Percentiles rank a stretch among this genome's conserved stretches.
These are phyloP conservation scores for Actinernus sp. DNA, from an alignment of 92 coral and sea anemone genomes.

Conservation along the genomic window DNA sequence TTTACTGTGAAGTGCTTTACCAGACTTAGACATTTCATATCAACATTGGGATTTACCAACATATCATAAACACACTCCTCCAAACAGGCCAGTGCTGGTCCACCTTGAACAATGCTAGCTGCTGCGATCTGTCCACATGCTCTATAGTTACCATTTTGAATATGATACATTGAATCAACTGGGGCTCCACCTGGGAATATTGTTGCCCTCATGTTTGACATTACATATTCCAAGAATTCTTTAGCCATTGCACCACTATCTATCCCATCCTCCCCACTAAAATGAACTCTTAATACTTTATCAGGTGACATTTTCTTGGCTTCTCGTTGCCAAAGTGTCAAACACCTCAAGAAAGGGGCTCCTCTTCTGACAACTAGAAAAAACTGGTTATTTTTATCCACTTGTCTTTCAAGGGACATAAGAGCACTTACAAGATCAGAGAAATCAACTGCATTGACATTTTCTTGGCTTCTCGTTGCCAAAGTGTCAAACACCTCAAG, in stretches of 20 bases:
- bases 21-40: slow-evolving; percentile 20
- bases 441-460: no score
- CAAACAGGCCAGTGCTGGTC: slow-evolving; percentile 52
- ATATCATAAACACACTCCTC: slow-evolving; percentile 55
- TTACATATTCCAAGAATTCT: slow-evolving; percentile 57
- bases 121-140: slow-evolving; percentile 67
- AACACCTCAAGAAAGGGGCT: no score
- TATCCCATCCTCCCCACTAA: slow-evolving; percentile 68
- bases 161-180: slow-evolving; percentile 46
- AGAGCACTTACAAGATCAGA: no score
- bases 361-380: no score
- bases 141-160: slow-evolving; percentile 65
- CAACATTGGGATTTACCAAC: no score
- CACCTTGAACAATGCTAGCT: slow-evolving; percentile 59
- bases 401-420: no score
- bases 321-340: no score
- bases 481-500: no score
- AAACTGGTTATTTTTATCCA: no score
- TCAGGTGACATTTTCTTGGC: slow-evolving; percentile 36
- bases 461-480: no score
- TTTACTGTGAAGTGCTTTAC: slow-evolving; percentile 33
- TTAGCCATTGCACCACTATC: slow-evolving; percentile 68
- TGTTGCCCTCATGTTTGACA: slow-evolving; percentile 31
- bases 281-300: slow-evolving; percentile 47
- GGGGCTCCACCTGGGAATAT: slow-evolving; percentile 74